These are phyloP conservation scores for Timandra comae DNA, from an alignment of 2,888 invertebrate genomes.

Conservation along the genomic window DNA sequence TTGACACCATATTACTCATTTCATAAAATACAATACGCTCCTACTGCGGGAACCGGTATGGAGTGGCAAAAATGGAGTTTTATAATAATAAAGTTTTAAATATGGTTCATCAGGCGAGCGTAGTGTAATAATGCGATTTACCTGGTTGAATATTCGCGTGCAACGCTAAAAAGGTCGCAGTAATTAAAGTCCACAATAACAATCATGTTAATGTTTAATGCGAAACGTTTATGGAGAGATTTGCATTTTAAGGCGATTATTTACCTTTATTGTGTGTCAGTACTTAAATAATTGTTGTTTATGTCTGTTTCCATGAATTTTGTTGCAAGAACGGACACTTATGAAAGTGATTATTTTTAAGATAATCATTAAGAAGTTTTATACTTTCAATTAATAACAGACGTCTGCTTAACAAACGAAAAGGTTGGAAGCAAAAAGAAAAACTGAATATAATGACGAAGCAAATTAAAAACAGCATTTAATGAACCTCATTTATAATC, in stretches of 20 bases:
- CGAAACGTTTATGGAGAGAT: constrained; percentile 45
- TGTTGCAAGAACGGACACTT: constrained; percentile 24
- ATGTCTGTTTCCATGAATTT: constrained; percentile 29
- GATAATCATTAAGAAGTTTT: constrained; percentile 5
- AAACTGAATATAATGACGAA: too few species aligned
- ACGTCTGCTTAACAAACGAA: not conserved
- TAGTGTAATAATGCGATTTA: constrained; percentile 53
- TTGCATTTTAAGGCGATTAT: constrained; percentile 44
- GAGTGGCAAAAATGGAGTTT: too few species aligned
- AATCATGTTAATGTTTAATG: constrained; percentile 48
- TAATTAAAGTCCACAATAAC: constrained; percentile 64
- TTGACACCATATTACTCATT: too few species aligned
- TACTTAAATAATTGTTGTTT: constrained; percentile 39
- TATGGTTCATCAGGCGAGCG: constrained; percentile 43
- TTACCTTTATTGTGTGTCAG: constrained; percentile 42
- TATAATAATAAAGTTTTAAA: constrained; percentile 12
- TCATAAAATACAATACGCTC: too few species aligned
- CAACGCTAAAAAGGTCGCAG: constrained; percentile 55
- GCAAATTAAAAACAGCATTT: too few species aligned
- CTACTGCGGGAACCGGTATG: too few species aligned
- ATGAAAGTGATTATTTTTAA: constrained; percentile 14
- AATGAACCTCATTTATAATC: too few species aligned
- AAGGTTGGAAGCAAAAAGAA: too few species aligned
- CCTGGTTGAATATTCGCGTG: constrained; percentile 43
- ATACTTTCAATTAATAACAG: not conserved